Evolutionary conservation across 92 coral and sea anemone genomes (phyloP).

Genomic region (Siderastrea siderea): DNA sequence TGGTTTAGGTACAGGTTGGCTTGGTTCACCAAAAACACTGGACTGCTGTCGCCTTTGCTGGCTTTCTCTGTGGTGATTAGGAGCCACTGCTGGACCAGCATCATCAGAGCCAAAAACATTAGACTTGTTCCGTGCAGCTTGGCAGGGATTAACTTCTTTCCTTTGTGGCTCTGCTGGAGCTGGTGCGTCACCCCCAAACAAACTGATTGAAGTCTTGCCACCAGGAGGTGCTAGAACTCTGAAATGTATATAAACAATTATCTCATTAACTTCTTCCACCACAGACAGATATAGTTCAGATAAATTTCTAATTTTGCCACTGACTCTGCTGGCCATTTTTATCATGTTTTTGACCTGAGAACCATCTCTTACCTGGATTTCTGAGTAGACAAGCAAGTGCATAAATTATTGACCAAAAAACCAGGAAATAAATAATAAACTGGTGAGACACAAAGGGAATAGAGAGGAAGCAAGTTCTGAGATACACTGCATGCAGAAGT

Average conservation of each 20-base stretch:
- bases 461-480: too few species aligned
- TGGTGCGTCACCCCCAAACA: constrained; percentile 71
- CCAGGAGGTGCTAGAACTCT: constrained; percentile 99
- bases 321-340: too few species aligned
- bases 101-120: constrained; percentile 79
- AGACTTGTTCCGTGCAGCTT: constrained; percentile 90
- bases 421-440: too few species aligned
- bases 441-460: too few species aligned
- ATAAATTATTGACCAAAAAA: too few species aligned
- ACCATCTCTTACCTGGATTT: too few species aligned
- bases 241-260: background rate
- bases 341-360: too few species aligned
- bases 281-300: background rate
- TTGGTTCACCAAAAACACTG: constrained; percentile 81
- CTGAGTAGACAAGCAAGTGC: too few species aligned
- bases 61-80: constrained; percentile 53
- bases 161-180: constrained; percentile 10
- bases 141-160: constrained; percentile 79
- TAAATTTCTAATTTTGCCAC: too few species aligned
- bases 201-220: constrained; percentile 89
- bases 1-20: constrained; percentile 57
- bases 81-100: constrained; percentile 22
- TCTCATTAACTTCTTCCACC: background rate
- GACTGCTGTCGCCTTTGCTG: constrained; percentile 93
- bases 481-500: too few species aligned